Base-by-base conservation (phyloP, 1,140 invertebrate species). In the Teleogryllus occipitalis region DNA sequence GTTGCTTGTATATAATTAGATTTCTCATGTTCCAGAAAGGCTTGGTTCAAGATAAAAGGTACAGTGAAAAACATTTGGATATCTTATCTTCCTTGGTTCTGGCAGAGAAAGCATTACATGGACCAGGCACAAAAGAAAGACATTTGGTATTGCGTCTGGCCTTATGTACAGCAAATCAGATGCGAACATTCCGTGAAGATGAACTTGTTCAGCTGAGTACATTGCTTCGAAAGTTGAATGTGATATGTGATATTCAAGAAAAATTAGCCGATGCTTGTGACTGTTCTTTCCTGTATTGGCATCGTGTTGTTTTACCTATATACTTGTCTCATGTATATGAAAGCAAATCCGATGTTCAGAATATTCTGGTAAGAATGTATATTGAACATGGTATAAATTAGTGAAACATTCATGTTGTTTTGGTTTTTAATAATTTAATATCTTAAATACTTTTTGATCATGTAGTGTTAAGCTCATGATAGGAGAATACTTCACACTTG, bases 231-330 rank as follows among this genome's bases (percentile, higher is more conserved):
- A 91, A 91, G 83, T 86, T 94, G 74, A 90, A 91, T 83, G 84
- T 87, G 47, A 87, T 94, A 74, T 88, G 88, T 82, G 89, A 90
- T 83, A 87, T 93, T 72, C 86, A 89, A 77, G 84, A 88, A 81
- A 88, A 88, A 84, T 83, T 95, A 78, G 85, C 89, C 72, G 84
- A 86, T 80, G 88, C 91, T 27, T 93, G 91, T 84, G 89, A 95
- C 84, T 93, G 92, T 82, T 92, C 91, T 72, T 93, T 94, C 86
- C 84, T 96, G n/a, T 93, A 94, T 84, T 95, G 93, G 91, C 94
- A 96, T 87, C 89, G 92, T 83, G 90, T 92, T 81, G 88, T 96
- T 76, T 87, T 95, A 72, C 91, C 92, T 8, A 89, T 93, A 47
- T 96, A 96, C 87, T 91, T 96, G 83, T 88, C 91, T 82, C 90